Evolutionary conservation across 2,113 vertebrate species (phyloP), one percentile per base, ranked within the genome.

Genomic region (Alethe diademata): DNA sequence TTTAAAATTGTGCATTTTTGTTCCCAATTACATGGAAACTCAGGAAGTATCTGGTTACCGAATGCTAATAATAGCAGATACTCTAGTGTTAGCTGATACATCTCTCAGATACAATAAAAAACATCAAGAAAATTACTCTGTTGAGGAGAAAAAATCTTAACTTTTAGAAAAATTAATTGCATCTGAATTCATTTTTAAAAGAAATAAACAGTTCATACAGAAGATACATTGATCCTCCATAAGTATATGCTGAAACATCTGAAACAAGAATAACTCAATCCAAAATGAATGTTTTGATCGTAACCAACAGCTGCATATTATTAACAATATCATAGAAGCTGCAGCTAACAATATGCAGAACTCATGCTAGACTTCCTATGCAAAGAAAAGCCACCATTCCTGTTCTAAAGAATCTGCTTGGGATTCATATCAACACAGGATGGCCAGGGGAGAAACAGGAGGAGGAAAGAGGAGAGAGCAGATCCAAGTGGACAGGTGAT

Each of bases 21-120:
- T 83, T 93, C 80, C 69, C 12, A 75, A 6, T 92, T 91, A 87
- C 40, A 69, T 60, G 43, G 72, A 86, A 81, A 78, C 36, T 89
- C 36, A 51, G 65, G 73, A 96, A 92, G 19, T 81, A 69, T 95
- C 83, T 92, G 57, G 35, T 94, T 93, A 67, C 89, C 83, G 53
- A 58, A 40, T 87, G 45, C 80, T 93, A 91, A 89, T 81, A 84
- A 89, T 78, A 91, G 86, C 80, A 92, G 57, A 87, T 91, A 89
- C 36, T 81, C 51, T 84, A 65, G 80, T 69, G 51, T 78, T 89
- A 89, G 76, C 73, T 88, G 88, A 86, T 93, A 38, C 6, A 40
- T 86, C 47, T 93, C 51, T 92, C 43, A 75, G 69, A 75, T 82
- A 86, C n/a, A 78, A 92, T 64, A 94, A 64, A 76, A 94, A 88